Evolutionary conservation across 1,140 invertebrate genomes (phyloP), one percentile per base, ranked within the genome.

Genomic region (Drosophila orena): DNA sequence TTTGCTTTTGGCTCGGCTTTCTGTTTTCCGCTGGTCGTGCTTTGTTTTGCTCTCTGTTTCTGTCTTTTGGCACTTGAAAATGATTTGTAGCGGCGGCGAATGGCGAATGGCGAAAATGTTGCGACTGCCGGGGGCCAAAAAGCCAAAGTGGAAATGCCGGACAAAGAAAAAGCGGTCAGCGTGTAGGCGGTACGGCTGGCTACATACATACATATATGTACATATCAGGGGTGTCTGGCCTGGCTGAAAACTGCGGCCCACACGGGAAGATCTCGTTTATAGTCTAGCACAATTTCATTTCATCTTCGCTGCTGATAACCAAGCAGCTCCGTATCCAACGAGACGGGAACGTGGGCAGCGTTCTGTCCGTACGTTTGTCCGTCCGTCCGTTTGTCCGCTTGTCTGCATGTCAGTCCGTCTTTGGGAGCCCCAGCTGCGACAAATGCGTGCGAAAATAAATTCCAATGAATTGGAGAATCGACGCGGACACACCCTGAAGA

Each of bases 281-380:
- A 81, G 83, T 86, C 81, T 88, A 88, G 83, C 81, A 88, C 79
- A 86, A 88, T 85, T 77, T 86, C 71, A 79, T 79, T 79, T 83
- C 83, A 79, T 83, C 83, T 88, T 89, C 58, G 52, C 62, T 69
- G 75, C 75, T 88, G 75, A 81, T 79, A 88, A 88, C 66, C 49
- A 54, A 58, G 55, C 61, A 77, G 73, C 72, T 60, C 49, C 61
- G 71, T 46, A 47, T 76, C 42, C 55, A 68, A 55, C 61, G 43
- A 46, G 52, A 49, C 65, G 58, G 72, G 30, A 65, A 70, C 80
- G 80, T 84, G 81, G 74, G 83, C 50, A 46, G 79, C 47, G 43
- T 40, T 52, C 42, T 37, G 24, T 47, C 44, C 35, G 38, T 49
- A 17, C 5, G 59, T 24, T 10, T 56, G 47, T 55, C 50, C 62